A percentile compares a stretch with the other conserved stretches of the same genome.
These are phyloP conservation scores for Rhea americana DNA, from an alignment of 2,113 vertebrate genomes.

Conservation along the genomic window DNA sequence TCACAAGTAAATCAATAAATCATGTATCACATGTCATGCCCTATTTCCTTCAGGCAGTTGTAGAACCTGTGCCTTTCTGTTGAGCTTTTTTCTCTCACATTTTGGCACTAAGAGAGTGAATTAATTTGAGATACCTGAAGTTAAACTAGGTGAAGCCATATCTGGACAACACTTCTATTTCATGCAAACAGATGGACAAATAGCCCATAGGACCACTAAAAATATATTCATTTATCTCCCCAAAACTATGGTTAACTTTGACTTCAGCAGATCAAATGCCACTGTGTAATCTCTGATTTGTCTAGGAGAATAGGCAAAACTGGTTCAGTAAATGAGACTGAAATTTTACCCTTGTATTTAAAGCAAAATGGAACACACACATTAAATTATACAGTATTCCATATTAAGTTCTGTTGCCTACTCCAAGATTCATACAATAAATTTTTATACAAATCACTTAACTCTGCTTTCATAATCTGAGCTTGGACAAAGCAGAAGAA, in stretches of 20 bases:
- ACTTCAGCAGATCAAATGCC: background rate
- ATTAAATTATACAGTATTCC: rapidly evolving
- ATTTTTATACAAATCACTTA: background rate
- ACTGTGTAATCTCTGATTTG: background rate
- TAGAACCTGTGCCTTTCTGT: background rate
- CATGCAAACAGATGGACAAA: rapidly evolving
- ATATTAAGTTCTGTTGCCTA: background rate
- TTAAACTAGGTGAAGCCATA: background rate
- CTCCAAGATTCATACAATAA: rapidly evolving
- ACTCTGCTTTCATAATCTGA: background rate
- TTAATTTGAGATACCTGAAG: rapidly evolving
- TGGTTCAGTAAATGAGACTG: background rate
- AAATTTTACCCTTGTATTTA: background rate
- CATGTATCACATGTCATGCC: background rate
- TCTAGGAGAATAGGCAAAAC: background rate
- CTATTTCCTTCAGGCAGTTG: background rate
- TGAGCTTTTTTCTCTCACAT: background rate
- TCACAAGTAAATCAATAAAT: constrained; percentile 3
- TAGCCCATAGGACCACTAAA: rapidly evolving
- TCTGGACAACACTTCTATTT: background rate
- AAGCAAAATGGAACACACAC: background rate
- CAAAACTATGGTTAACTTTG: background rate
- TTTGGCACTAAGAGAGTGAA: background rate
- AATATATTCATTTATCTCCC: background rate
- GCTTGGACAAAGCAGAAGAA: too few relatives aligned